Percentiles rank a stretch among this genome's conserved stretches.
Evolutionary conservation across 2,113 vertebrate genomes (phyloP).

Genomic region (Leiothrix lutea): DNA sequence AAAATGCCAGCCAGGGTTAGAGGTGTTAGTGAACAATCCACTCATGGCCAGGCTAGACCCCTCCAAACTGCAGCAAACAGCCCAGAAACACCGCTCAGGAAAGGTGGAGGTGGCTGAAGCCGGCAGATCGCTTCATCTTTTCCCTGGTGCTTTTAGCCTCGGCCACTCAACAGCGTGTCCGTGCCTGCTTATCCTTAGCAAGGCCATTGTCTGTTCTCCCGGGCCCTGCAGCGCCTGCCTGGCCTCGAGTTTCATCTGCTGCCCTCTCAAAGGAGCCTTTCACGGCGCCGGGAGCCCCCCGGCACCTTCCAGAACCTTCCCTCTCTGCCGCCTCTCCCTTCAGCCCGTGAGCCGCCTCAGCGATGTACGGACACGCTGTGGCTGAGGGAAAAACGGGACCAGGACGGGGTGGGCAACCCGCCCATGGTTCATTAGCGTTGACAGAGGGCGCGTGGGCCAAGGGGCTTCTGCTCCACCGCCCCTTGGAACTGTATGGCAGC

Average conservation of each 20-base stretch:
- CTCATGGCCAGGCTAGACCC: fast-evolving
- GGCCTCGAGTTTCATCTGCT: neutral
- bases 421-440: fast-evolving
- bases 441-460: too few species aligned
- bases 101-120: fast-evolving
- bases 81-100: neutral
- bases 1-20: neutral
- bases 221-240: neutral
- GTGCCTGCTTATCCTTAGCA: neutral
- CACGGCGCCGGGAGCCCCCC: fast-evolving
- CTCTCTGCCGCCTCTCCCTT: fast-evolving
- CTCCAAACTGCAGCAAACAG: neutral
- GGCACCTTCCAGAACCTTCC: slow-evolving; percentile 12
- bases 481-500: neutral
- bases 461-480: neutral
- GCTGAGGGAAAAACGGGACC: fast-evolving
- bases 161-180: fast-evolving
- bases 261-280: neutral
- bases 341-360: fast-evolving
- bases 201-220: fast-evolving
- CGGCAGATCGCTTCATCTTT: neutral
- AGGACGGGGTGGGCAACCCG: fast-evolving
- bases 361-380: fast-evolving
- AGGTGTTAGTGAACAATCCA: fast-evolving
- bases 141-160: neutral